Conservation (phyloP, 2,888 invertebrate species). For the Exocentrus adspersus region DNA sequence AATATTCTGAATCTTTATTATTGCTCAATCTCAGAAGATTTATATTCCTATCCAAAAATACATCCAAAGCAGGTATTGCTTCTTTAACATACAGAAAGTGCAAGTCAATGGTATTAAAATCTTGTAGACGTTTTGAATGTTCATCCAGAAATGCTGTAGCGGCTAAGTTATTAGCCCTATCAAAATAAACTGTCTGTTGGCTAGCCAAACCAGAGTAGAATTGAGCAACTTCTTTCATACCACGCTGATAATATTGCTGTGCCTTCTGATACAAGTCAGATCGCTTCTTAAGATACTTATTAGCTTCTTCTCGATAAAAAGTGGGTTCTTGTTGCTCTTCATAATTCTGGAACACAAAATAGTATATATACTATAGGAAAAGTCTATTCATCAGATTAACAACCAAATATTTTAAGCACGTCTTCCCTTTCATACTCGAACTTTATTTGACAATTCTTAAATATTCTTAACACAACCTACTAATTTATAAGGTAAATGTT, state of each 20-base stretch:
- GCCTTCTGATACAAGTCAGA: slow-evolving; percentile 67
- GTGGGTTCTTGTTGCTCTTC: slow-evolving; percentile 40
- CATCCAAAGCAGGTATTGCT: slow-evolving; percentile 75
- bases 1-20: slow-evolving; percentile 49
- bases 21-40: slow-evolving; percentile 63
- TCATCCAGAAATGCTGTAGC: slow-evolving; percentile 70
- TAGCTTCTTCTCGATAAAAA: slow-evolving; percentile 63
- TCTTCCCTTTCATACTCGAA: too few species aligned
- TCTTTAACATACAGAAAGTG: slow-evolving; percentile 82
- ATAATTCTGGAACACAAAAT: slow-evolving; percentile 29
- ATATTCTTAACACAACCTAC: too few species aligned
- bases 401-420: too few species aligned
- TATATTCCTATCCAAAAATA: slow-evolving; percentile 76
- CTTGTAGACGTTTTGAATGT: slow-evolving; percentile 64
- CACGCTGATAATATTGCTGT: slow-evolving; percentile 66
- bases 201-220: slow-evolving; percentile 78
- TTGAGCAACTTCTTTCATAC: slow-evolving; percentile 74
- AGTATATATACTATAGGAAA: slow-evolving; percentile 1
- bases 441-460: too few species aligned
- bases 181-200: slow-evolving; percentile 70
- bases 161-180: slow-evolving; percentile 71
- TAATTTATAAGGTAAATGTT: too few species aligned
- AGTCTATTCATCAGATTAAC: too few species aligned
- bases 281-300: slow-evolving; percentile 64
- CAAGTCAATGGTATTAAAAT: slow-evolving; percentile 76